Conservation (phyloP, 1,140 invertebrate species). For the Magallana ariakensis region DNA sequence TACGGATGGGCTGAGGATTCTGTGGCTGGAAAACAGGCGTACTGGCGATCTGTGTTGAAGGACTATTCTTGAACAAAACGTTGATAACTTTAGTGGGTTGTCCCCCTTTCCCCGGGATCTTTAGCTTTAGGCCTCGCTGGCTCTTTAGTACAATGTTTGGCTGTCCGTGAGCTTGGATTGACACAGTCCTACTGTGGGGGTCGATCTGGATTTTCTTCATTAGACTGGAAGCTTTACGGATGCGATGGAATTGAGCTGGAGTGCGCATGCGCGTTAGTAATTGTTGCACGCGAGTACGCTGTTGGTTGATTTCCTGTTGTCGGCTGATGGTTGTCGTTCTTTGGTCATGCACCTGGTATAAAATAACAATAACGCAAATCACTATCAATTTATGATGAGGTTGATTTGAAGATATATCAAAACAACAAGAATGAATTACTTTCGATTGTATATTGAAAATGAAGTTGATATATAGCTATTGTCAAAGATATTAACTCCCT, state of each 20-base stretch:
- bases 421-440: neutral
- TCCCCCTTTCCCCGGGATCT: neutral
- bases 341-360: neutral
- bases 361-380: neutral
- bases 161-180: neutral
- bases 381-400: neutral
- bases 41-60: neutral
- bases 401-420: neutral
- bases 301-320: neutral
- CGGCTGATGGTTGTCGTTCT: neutral
- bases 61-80: neutral
- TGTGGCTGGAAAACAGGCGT: neutral
- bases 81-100: conserved; percentile 12
- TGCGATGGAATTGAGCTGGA: neutral
- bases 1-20: neutral
- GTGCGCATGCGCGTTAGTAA: conserved; percentile 1
- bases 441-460: too few relatives aligned
- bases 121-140: neutral
- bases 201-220: conserved; percentile 27
- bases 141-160: conserved; percentile 10
- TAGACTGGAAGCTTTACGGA: neutral
- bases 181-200: neutral
- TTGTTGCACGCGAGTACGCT: neutral
- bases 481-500: too few relatives aligned
- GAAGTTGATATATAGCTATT: too few relatives aligned